Evolutionary conservation across 2,797 vertebrate species (phyloP).

Genomic region (Phyllotis vaccarum): DNA sequence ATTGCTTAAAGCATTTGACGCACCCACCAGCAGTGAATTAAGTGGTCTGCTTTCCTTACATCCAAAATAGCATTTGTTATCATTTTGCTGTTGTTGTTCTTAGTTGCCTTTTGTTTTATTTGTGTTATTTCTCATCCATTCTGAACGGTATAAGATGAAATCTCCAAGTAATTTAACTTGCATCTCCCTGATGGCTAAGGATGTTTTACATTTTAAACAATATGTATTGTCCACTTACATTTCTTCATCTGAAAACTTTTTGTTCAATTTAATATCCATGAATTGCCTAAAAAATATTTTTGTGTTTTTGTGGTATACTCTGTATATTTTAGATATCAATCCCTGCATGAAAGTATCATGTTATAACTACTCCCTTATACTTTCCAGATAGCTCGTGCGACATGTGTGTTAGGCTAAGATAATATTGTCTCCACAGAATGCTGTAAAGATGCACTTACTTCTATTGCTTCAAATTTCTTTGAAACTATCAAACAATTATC

Average conservation of each 20-base stretch:
- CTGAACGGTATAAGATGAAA: neutral
- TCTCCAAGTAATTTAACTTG: neutral
- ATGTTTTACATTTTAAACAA: neutral
- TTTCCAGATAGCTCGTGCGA: neutral
- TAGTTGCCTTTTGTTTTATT: neutral
- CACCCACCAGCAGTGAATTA: neutral
- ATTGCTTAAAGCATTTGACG: neutral
- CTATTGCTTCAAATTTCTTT: neutral
- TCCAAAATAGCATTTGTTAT: neutral
- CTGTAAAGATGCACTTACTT: neutral
- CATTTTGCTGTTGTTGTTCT: neutral
- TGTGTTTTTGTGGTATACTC: neutral
- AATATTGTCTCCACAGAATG: rapidly evolving
- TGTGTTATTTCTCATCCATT: neutral
- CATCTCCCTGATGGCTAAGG: neutral
- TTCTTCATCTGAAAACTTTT: neutral
- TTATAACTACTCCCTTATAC: neutral
- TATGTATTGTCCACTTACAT: neutral
- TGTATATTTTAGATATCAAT: neutral
- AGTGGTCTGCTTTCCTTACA: neutral
- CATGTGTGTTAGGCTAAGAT: neutral
- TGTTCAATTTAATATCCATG: neutral
- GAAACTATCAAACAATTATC: neutral
- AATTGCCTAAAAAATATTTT: neutral
- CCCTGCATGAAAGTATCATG: neutral